A percentile compares a stretch with the other conserved stretches of the same genome.
Conservation (phyloP, 2,888 invertebrate genomes). For the Oxycera nigricornis region DNA sequence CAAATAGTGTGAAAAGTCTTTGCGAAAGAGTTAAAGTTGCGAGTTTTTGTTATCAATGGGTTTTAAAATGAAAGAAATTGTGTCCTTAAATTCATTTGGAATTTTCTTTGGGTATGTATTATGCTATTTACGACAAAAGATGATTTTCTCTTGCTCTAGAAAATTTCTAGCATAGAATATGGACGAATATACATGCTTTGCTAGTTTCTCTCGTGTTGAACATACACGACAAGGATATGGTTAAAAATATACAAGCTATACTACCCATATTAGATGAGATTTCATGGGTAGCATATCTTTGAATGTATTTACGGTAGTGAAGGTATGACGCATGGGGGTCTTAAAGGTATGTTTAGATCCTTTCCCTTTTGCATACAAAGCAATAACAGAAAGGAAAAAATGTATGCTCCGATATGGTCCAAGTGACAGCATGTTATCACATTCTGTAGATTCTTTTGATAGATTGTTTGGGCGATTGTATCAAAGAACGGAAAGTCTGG, state of each 20-base stretch:
- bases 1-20: too few relatives aligned
- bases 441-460: constrained; percentile 24
- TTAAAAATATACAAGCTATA: constrained; percentile 10
- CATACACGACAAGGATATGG: background rate
- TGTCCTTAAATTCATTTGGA: too few relatives aligned
- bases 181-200: too few relatives aligned
- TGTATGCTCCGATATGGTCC: background rate
- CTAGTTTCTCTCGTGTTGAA: background rate
- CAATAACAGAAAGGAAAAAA: background rate
- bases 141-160: constrained; percentile 12
- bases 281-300: constrained; percentile 7
- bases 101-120: too few relatives aligned
- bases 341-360: too few relatives aligned
- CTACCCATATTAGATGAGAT: constrained; percentile 6
- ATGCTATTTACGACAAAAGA: constrained; percentile 27
- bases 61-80: too few relatives aligned
- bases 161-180: background rate
- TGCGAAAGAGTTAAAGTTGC: too few relatives aligned
- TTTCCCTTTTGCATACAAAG: too few relatives aligned
- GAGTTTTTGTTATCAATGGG: too few relatives aligned
- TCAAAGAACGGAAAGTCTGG: background rate
- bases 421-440: constrained; percentile 13
- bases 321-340: too few relatives aligned
- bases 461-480: background rate
- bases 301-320: background rate